Evolutionary conservation across 2,113 vertebrate genomes (phyloP).

Genomic region (Rostratula benghalensis): DNA sequence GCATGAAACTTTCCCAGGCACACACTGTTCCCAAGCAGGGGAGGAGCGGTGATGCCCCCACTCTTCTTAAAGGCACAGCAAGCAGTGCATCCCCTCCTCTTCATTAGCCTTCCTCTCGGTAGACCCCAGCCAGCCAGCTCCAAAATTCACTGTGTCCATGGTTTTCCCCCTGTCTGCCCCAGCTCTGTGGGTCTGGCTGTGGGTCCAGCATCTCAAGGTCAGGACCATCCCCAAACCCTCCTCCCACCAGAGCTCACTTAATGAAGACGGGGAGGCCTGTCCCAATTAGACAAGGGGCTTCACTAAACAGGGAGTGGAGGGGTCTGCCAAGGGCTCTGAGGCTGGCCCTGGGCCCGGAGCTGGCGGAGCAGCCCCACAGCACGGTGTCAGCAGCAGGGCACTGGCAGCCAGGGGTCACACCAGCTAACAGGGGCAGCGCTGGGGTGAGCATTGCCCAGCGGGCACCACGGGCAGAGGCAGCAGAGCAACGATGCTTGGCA

Average conservation of each 20-base stretch:
- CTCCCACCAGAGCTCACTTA: slow-evolving; percentile 18
- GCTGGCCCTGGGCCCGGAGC: slow-evolving; percentile 42
- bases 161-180: not conserved
- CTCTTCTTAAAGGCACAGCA: slow-evolving; percentile 57
- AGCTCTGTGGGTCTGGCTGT: not conserved
- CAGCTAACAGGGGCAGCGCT: not conserved
- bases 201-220: not conserved
- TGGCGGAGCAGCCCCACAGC: not conserved
- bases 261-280: slow-evolving; percentile 47
- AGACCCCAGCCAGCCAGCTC: not conserved
- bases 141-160: not conserved
- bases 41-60: not conserved
- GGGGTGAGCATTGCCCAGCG: not conserved
- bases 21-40: slow-evolving; percentile 26
- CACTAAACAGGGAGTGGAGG: slow-evolving; percentile 31
- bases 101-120: not conserved
- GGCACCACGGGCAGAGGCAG: not conserved
- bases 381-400: not conserved
- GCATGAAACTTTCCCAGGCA: slow-evolving; percentile 52
- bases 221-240: not conserved
- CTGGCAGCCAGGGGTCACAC: not conserved
- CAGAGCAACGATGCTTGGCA: not conserved
- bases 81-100: slow-evolving; percentile 12
- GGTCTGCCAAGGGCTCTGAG: slow-evolving; percentile 52
- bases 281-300: slow-evolving; percentile 62